Evolutionary conservation across 2,888 invertebrate species (phyloP).

Genomic region (Drosophila kanekoi): DNA sequence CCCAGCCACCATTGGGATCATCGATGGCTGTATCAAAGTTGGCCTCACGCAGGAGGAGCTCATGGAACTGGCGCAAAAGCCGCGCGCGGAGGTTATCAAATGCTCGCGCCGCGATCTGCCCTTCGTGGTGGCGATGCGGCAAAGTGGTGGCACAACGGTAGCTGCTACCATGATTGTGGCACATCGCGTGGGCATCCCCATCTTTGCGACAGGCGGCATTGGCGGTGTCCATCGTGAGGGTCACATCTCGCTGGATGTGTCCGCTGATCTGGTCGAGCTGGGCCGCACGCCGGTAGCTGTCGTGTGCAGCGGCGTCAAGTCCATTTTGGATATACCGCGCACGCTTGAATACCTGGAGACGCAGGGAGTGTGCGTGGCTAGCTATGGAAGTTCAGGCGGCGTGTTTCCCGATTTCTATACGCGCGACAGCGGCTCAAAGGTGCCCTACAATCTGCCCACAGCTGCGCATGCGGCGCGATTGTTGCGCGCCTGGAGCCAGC

Average conservation of each 20-base stretch:
- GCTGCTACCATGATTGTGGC: constrained; percentile 96
- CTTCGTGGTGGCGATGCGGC: constrained; percentile 88
- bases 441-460: constrained; percentile 89
- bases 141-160: constrained; percentile 97
- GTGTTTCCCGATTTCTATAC: constrained; percentile 98
- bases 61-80: constrained; percentile 87
- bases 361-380: constrained; percentile 95
- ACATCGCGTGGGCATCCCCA: constrained; percentile 91
- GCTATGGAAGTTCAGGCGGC: constrained; percentile 88
- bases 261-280: constrained; percentile 96
- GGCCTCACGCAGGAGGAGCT: constrained; percentile 90
- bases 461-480: constrained; percentile 91
- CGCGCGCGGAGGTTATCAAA: constrained; percentile 87
- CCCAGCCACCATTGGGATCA: constrained; percentile 96
- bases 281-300: constrained; percentile 95
- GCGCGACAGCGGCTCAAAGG: constrained; percentile 89
- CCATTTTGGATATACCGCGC: constrained; percentile 97
- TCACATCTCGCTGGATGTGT: constrained; percentile 94
- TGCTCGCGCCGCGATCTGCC: constrained; percentile 95
- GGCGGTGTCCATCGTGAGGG: constrained; percentile 97
- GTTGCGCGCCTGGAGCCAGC: constrained; percentile 86
- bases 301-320: constrained; percentile 98
- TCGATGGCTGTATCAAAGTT: constrained; percentile 92
- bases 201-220: constrained; percentile 97
- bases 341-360: constrained; percentile 98